phyloP scores from a whole-genome alignment of 2,113 vertebrate genomes.

The Microcebus murinus region DNA sequence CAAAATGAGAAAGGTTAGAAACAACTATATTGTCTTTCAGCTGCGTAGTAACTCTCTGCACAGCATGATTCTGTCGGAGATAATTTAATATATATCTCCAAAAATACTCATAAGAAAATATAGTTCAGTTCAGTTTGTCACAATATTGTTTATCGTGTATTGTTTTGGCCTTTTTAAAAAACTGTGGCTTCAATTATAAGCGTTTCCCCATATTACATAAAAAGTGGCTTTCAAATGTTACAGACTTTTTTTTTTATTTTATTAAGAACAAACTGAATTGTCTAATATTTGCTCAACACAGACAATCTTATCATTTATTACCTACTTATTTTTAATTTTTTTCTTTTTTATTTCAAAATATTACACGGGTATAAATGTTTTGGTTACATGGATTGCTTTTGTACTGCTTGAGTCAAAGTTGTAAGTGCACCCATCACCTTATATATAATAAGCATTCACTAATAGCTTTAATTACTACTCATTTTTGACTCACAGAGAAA shows the following conservation, averaged over 20 bases:
- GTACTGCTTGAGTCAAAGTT: too few relatives aligned
- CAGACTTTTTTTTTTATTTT: neutral
- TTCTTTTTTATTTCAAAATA: too few relatives aligned
- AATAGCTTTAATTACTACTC: too few relatives aligned
- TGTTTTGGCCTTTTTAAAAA: neutral
- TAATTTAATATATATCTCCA: accelerated
- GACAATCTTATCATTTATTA: neutral
- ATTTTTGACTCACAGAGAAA: too few relatives aligned
- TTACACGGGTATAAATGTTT: too few relatives aligned
- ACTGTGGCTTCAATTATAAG: neutral
- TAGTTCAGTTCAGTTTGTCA: too few relatives aligned
- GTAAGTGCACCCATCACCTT: too few relatives aligned
- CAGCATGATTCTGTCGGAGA: accelerated
- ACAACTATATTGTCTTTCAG: accelerated
- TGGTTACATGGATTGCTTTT: too few relatives aligned
- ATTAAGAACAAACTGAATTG: neutral
- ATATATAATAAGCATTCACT: too few relatives aligned
- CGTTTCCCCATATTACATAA: neutral
- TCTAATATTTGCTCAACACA: neutral
- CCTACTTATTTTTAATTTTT: neutral
- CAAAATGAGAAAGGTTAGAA: neutral
- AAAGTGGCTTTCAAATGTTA: neutral
- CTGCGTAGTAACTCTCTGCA: accelerated
- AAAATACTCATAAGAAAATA: neutral
- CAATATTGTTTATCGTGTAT: neutral